A percentile compares a stretch with the other conserved stretches of the same genome.
phyloP scores from a whole-genome alignment of 2,113 vertebrate genomes.

The Capreolus pygargus region DNA sequence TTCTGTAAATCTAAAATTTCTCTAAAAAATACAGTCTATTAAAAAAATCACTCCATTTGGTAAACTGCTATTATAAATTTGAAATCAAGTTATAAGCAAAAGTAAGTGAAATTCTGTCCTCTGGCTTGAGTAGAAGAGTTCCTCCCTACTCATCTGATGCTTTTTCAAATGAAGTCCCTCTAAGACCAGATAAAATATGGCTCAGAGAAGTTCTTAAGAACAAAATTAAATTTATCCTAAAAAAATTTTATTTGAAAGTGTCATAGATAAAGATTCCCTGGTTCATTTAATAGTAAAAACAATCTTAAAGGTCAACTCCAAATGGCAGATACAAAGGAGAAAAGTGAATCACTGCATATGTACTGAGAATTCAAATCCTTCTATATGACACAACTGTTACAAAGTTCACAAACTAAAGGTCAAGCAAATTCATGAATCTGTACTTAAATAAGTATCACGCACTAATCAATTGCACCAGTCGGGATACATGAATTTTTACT shows the following conservation, averaged over 20 bases:
- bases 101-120: background rate
- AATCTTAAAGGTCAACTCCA: conserved; percentile 5
- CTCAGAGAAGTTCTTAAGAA: background rate
- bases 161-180: background rate
- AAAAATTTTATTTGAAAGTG: background rate
- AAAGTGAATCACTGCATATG: background rate
- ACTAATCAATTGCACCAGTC: background rate
- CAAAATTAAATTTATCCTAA: background rate
- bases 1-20: background rate
- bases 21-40: background rate
- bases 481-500: background rate
- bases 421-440: background rate
- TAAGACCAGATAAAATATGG: background rate
- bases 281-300: background rate
- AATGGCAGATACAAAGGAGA: background rate
- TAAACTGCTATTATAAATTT: background rate
- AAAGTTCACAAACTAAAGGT: background rate
- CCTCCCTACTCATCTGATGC: background rate
- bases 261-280: background rate
- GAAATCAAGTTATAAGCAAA: background rate
- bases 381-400: background rate
- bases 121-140: background rate
- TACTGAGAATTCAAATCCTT: background rate
- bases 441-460: background rate
- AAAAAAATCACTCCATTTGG: background rate